Evolutionary conservation across 53 echinoderm and acorn worm species (phyloP).

Genomic region (Apostichopus leukothele): DNA sequence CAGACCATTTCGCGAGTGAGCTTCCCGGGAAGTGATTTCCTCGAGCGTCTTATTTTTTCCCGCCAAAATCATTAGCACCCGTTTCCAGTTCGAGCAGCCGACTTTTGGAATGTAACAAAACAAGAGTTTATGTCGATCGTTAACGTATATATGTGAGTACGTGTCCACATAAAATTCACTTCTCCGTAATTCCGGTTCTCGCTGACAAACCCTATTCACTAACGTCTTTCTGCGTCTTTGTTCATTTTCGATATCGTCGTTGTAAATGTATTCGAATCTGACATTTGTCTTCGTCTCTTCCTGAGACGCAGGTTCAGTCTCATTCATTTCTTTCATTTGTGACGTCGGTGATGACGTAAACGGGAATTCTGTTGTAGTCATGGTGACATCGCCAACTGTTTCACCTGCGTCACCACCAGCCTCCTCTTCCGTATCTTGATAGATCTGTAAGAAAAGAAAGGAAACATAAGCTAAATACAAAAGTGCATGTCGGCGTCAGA

Average conservation of each 20-base stretch:
- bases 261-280: background rate
- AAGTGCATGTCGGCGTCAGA: no score
- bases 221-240: slow-evolving; percentile 47
- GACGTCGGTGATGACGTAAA: background rate
- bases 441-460: background rate
- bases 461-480: background rate
- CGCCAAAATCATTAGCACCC: slow-evolving; percentile 64
- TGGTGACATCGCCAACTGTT: background rate
- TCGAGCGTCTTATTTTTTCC: slow-evolving; percentile 39
- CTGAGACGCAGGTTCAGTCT: background rate
- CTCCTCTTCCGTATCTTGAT: background rate
- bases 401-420: slow-evolving; percentile 25
- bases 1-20: slow-evolving; percentile 64
- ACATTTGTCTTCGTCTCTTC: background rate
- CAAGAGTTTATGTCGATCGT: slow-evolving; percentile 67
- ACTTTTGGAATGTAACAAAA: slow-evolving; percentile 87
- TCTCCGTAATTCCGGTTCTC: slow-evolving; percentile 22
- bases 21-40: slow-evolving; percentile 68
- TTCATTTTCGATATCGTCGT: background rate
- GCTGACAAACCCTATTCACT: slow-evolving; percentile 24
- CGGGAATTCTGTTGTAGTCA: background rate
- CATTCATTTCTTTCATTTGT: background rate
- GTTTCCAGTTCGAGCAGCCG: slow-evolving; percentile 83
- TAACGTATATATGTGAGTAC: slow-evolving; percentile 65
- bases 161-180: slow-evolving; percentile 51